Base-by-base conservation (phyloP, 2,888 invertebrate genomes). In the Coremacera marginata region DNA sequence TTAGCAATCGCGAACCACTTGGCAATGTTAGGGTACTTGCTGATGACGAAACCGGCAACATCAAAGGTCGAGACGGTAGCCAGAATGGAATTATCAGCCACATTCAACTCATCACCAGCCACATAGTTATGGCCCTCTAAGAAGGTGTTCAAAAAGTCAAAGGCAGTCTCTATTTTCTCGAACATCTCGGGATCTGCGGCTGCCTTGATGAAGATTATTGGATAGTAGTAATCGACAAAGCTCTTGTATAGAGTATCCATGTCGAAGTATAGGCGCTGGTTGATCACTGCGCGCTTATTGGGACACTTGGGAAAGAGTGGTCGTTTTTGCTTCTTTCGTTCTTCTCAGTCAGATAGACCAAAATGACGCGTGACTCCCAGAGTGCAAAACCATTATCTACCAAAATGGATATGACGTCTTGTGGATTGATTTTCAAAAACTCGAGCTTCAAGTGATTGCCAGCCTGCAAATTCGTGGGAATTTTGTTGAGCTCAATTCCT, bases 311-410 rank as follows among this genome's bases (percentile, higher is more conserved):
- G 96, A 83, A 92, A 92, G 51, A 96, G 90, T 90, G 60, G 84
- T 94, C 94, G 83, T 94, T 92, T 88, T 95, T 95, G 76, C 93
- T n/a, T n/a, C n/a, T n/a, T n/a, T n/a, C 95, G 87, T 96, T 96
- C 86, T 94, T 94, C 89, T 93, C 94, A 37, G 91, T 94, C 85
- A 96, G 90, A 89, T 96, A 97, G 0, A 92, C 91, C 88, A 94
- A 92, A 87, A 96, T 96, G 80, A 95, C 94, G 55, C 95, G 94
- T 72, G 96, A 96, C 90, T 97, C 97, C 92, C 94, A 95, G 77
- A 97, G 88, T 5, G 92, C 89, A 85, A 96, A 94, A 0, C 95
- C 96, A 84, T 95, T 93, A 89, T 97, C 97, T 79, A 94, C 93
- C 74, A 97, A 88, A 0, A 95, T 95, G 5, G 97, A 97, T 77